Conservation (phyloP, 2,113 vertebrate genomes). For the Cryptomyrus ogoouensis region DNA sequence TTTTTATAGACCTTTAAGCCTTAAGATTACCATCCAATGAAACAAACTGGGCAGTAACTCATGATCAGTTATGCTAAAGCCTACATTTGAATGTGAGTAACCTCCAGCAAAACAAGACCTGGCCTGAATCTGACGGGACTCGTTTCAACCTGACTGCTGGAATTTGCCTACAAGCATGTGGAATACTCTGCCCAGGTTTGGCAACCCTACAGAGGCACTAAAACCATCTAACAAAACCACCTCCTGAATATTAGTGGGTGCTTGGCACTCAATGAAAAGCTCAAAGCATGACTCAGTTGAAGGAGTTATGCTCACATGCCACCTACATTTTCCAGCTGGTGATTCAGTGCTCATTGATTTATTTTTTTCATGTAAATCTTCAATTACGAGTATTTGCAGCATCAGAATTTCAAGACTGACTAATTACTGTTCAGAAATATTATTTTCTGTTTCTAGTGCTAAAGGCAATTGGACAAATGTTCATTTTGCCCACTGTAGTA, state of each 20-base stretch:
- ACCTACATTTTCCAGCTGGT: not conserved
- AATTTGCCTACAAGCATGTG: conserved; percentile 43
- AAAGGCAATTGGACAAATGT: not conserved
- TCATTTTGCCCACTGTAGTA: not conserved
- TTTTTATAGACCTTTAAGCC: not conserved
- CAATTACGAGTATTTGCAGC: not conserved
- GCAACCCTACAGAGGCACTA: conserved; percentile 35
- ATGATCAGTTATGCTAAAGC: not conserved
- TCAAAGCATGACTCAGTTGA: not conserved
- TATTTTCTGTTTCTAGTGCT: not conserved
- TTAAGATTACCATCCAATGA: not conserved
- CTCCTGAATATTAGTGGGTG: not conserved
- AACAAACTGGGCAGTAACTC: not conserved
- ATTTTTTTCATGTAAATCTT: not conserved
- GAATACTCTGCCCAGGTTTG: conserved; percentile 48
- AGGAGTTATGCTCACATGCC: not conserved
- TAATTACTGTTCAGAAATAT: not conserved
- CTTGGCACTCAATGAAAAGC: not conserved
- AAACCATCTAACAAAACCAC: not conserved
- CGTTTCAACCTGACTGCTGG: conserved; percentile 51
- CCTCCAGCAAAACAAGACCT: conserved; percentile 44
- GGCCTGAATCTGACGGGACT: conserved; percentile 37
- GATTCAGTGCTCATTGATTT: not conserved
- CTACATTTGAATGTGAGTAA: conserved; percentile 6
- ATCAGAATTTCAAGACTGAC: not conserved